Evolutionary conservation across 2,113 vertebrate species (phyloP), one percentile per base, ranked within the genome.

Genomic region (Mormyrus iriodes): DNA sequence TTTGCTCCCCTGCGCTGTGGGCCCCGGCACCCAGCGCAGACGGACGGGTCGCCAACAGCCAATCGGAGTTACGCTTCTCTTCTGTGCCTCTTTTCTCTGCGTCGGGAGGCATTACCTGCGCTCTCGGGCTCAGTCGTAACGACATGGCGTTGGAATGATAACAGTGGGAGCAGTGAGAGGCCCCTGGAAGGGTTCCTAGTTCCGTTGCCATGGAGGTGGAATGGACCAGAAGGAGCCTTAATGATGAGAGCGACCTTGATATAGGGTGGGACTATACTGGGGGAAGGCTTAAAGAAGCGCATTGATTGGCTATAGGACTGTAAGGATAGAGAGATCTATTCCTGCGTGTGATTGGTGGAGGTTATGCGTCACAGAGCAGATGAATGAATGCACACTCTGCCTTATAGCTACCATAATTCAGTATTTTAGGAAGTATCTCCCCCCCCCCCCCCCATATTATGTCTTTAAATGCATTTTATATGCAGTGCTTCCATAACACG

Each of bases 111-210:
- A 92, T 35, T 93, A 92, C 93, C 90, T 93, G 91, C 91, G 49
- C 91, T 69, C 35, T 51, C 13, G 44, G 86, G 24, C 24, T 46
- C 35, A 91, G 91, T 91, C 92, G 93, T 90, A 88, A 9, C 91
- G 91, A 92, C 93, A 89, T 92, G 93, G 92, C 92, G 92, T 91
- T 93, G 91, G 90, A 93, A 91, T 92, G 93, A 93, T 92, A 93
- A 92, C 90, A 61, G 87, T 89, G 61, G 88, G 89, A 89, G 88
- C 48, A 90, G 90, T 91, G 89, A 91, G 87, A 58, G 85, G 82
- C 85, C 55, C 61, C 61, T 61, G 42, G 76, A n/a, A 53, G 42
- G 61, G 86, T 31, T 92, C 92, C 91, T 92, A 90, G 92, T 93
- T 93, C 92, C 84, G 88, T 91, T 88, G 90, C 90, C 85, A 73